Percentiles rank a stretch among this genome's conserved stretches.
These are phyloP conservation scores for Fulica atra DNA, from an alignment of 2,113 vertebrate species.

Conservation along the genomic window DNA sequence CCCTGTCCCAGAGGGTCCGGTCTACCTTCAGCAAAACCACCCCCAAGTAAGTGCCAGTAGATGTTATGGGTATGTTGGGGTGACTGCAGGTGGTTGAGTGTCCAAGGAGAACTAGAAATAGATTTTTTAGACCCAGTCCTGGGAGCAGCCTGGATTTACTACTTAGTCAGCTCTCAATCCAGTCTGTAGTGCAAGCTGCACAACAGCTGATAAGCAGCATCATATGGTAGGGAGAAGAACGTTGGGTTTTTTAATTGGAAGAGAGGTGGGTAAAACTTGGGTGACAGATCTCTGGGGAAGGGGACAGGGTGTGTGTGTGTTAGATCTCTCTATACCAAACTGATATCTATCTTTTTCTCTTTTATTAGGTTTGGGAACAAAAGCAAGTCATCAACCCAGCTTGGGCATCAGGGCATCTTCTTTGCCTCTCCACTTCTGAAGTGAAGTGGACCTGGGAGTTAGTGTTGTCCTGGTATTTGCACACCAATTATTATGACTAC, in stretches of 20 bases:
- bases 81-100: not conserved
- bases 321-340: not conserved
- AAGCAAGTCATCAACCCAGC: slow-evolving; percentile 83
- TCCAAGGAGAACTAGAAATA: not conserved
- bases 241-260: not conserved
- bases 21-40: slow-evolving; percentile 88
- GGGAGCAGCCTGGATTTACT: not conserved
- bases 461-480: not conserved
- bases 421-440: slow-evolving; percentile 93
- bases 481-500: not conserved
- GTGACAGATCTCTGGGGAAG: too few species aligned
- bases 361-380: slow-evolving; percentile 89
- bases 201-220: rapidly evolving
- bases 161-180: rapidly evolving
- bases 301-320: rapidly evolving
- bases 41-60: slow-evolving; percentile 80
- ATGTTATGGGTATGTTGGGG: not conserved
- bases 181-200: not conserved
- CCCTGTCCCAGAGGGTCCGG: slow-evolving; percentile 88
- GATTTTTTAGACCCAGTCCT: not conserved
- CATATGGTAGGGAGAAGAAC: rapidly evolving
- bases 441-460: slow-evolving; percentile 44
- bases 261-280: not conserved
- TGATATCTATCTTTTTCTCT: not conserved
- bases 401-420: slow-evolving; percentile 86